Conservation (phyloP, 2,888 invertebrate genomes). For the Kryphioiulus occultus region DNA sequence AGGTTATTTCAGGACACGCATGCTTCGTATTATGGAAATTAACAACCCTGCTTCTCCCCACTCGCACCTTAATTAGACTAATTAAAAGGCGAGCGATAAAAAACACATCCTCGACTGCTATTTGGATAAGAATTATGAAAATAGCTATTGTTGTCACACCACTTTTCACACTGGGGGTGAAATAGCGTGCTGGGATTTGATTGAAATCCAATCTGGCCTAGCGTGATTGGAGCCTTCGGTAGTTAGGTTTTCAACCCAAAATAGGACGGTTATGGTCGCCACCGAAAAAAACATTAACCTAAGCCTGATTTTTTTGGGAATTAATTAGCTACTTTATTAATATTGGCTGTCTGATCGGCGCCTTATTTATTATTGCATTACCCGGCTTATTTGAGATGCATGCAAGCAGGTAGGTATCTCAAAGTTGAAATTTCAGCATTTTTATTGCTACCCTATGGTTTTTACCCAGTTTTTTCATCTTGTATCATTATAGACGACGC, state of each 20-base stretch:
- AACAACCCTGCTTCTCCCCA: conserved; percentile 7
- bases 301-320: conserved; percentile 13
- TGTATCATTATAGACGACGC: background rate
- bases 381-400: background rate
- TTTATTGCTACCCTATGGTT: background rate
- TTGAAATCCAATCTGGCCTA: conserved; percentile 35
- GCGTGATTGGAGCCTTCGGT: background rate
- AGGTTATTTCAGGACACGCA: conserved; percentile 26
- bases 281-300: conserved; percentile 27
- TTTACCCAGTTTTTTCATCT: background rate
- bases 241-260: background rate
- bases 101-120: conserved; percentile 18
- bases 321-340: conserved; percentile 20
- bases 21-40: conserved; percentile 8
- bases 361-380: background rate
- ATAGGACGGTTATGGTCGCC: conserved; percentile 12
- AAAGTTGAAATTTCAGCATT: conserved; percentile 12
- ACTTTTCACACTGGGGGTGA: conserved; percentile 31
- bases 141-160: conserved; percentile 35
- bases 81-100: conserved; percentile 35
- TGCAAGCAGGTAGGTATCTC: background rate
- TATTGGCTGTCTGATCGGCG: conserved; percentile 31
- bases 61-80: conserved; percentile 20
- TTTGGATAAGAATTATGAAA: conserved; percentile 35
- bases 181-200: conserved; percentile 7